Evolutionary conservation across 1,140 invertebrate species (phyloP).

Genomic region (Procambarus virginalis): DNA sequence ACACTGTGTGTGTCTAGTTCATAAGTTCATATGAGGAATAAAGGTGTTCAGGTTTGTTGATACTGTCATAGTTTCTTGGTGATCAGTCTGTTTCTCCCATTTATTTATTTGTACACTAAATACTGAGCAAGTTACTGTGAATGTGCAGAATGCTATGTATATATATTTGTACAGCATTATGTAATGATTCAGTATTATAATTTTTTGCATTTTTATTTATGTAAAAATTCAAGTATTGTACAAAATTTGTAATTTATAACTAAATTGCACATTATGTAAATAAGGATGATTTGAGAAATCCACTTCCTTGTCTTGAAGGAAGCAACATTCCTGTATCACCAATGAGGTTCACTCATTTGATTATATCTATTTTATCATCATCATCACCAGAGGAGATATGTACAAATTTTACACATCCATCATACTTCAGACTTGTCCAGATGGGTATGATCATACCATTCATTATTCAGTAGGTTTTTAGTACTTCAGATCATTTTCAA

Average conservation of each 20-base stretch:
- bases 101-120: background rate
- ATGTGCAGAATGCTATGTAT: background rate
- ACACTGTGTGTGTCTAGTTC: conserved; percentile 8
- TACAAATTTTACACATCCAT: conserved; percentile 59
- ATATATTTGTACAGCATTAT: background rate
- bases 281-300: background rate
- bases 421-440: conserved; percentile 38
- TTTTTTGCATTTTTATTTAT: background rate
- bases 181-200: background rate
- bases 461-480: conserved; percentile 35
- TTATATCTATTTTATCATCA: conserved; percentile 53
- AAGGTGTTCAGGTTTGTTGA: conserved; percentile 54
- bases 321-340: conserved; percentile 44
- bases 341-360: conserved; percentile 33
- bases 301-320: background rate
- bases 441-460: conserved; percentile 26
- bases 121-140: background rate
- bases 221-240: background rate
- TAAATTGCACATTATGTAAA: background rate
- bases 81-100: background rate
- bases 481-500: conserved; percentile 14
- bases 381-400: conserved; percentile 38
- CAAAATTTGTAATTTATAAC: background rate
- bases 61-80: background rate
- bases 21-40: conserved; percentile 12